Conservation (phyloP, 2,888 invertebrate species). For the Odontomyia ornata region DNA sequence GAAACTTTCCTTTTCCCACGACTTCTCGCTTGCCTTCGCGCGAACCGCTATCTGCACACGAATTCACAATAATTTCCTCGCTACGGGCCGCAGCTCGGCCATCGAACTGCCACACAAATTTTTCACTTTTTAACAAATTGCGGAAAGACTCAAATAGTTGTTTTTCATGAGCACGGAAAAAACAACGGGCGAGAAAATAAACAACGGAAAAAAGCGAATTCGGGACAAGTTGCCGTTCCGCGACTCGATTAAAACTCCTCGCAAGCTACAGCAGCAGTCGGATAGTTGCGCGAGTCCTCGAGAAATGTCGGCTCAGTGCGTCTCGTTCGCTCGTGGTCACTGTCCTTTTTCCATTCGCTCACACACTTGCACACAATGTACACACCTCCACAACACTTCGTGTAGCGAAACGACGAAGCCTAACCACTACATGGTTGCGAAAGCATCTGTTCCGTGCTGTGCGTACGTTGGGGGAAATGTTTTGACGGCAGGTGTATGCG, state of each 20-base stretch:
- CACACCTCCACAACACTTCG: not conserved
- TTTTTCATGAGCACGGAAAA: conserved; percentile 16
- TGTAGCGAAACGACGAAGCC: not conserved
- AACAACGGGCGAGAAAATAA: conserved; percentile 34
- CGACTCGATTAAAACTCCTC: conserved; percentile 24
- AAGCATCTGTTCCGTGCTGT: not conserved
- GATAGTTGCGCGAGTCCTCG: conserved; percentile 25
- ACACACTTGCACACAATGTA: not conserved
- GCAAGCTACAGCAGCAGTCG: not conserved
- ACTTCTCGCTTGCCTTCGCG: not conserved
- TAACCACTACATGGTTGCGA: not conserved
- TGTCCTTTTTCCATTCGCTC: not conserved
- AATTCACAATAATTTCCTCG: conserved; percentile 8
- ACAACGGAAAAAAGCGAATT: conserved; percentile 30
- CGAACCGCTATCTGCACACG: not conserved
- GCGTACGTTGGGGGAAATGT: conserved; percentile 26
- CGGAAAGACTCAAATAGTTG: not conserved
- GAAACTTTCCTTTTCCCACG: not conserved
- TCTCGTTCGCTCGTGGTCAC: not conserved
- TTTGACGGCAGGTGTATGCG: conserved; percentile 39
- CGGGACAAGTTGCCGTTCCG: conserved; percentile 12
- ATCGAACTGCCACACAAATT: conserved; percentile 12
- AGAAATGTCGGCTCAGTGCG: not conserved
- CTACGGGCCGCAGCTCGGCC: conserved; percentile 1
- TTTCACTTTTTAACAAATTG: not conserved